Percentiles rank a stretch among this genome's conserved stretches.
Conservation (phyloP, 2,888 invertebrate species). For the Temnothorax rugatulus region DNA sequence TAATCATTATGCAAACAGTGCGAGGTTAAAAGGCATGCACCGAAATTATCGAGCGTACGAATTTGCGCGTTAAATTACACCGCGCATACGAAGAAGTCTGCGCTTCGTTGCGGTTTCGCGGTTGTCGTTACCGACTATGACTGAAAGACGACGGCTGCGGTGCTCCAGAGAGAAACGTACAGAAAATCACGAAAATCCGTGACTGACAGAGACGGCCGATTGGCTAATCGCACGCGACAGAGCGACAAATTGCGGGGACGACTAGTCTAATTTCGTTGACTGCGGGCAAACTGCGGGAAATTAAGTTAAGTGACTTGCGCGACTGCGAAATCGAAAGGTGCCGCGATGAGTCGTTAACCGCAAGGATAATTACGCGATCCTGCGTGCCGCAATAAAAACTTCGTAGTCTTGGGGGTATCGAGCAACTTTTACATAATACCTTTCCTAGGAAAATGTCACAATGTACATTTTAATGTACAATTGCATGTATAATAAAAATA, state of each 20-base stretch:
- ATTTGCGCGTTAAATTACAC: not conserved
- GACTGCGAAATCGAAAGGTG: conserved; percentile 47
- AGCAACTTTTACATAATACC: conserved; percentile 17
- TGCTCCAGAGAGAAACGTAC: not conserved
- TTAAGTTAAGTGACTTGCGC: conserved; percentile 37
- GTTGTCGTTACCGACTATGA: conserved; percentile 21
- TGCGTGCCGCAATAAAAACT: conserved; percentile 29
- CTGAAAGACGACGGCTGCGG: conserved; percentile 12
- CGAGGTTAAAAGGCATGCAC: not conserved
- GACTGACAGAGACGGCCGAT: conserved; percentile 36
- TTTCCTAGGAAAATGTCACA: conserved; percentile 27
- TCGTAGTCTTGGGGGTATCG: conserved; percentile 11
- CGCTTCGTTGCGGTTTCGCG: conserved; percentile 37
- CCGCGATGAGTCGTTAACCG: conserved; percentile 54
- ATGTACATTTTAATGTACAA: not conserved
- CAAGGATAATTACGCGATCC: conserved; percentile 43
- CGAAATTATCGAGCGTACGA: conserved; percentile 25
- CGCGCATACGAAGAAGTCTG: conserved; percentile 17
- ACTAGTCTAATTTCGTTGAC: conserved; percentile 66
- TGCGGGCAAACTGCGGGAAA: conserved; percentile 27
- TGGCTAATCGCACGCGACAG: conserved; percentile 53
- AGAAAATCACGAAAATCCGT: conserved; percentile 50
- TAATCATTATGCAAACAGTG: conserved; percentile 30
- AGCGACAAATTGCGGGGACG: conserved; percentile 58
- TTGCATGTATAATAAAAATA: not conserved